These are phyloP conservation scores for Camponotus vicinus DNA, from an alignment of 1,140 invertebrate genomes.

Conservation along the genomic window DNA sequence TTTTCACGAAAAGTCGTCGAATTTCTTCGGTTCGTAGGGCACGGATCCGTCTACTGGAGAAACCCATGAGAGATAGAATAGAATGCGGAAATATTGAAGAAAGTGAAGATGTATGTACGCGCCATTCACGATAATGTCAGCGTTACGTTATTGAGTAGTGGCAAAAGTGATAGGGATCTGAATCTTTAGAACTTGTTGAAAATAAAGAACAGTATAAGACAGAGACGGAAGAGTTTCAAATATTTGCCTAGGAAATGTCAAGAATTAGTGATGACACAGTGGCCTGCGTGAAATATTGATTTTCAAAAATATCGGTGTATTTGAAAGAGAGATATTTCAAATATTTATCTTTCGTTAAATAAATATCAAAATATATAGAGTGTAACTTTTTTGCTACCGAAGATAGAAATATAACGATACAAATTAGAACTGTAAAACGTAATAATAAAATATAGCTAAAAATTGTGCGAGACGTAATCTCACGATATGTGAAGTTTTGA, in stretches of 20 bases:
- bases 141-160: constrained; percentile 34
- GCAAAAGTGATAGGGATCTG: background rate
- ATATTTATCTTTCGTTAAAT: constrained; percentile 36
- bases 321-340: constrained; percentile 18
- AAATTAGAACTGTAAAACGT: background rate
- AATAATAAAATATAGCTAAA: constrained; percentile 3
- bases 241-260: constrained; percentile 48
- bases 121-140: constrained; percentile 29
- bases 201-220: constrained; percentile 21
- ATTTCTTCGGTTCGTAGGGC: constrained; percentile 47
- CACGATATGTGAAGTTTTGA: constrained; percentile 32
- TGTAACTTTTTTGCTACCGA: constrained; percentile 14
- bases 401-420: background rate
- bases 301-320: constrained; percentile 33
- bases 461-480: constrained; percentile 12
- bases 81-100: constrained; percentile 53
- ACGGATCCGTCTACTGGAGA: constrained; percentile 25
- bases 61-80: constrained; percentile 55
- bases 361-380: constrained; percentile 23
- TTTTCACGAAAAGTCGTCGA: constrained; percentile 71
- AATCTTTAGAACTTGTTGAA: constrained; percentile 26
- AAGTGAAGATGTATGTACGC: constrained; percentile 52
- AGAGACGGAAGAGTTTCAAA: constrained; percentile 27
- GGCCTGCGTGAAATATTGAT: constrained; percentile 34
- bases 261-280: constrained; percentile 49